Percentiles rank a stretch among this genome's conserved stretches.
These are phyloP conservation scores for Kuschelorhynchus macadamiae DNA, from an alignment of 2,888 invertebrate species.

Conservation along the genomic window DNA sequence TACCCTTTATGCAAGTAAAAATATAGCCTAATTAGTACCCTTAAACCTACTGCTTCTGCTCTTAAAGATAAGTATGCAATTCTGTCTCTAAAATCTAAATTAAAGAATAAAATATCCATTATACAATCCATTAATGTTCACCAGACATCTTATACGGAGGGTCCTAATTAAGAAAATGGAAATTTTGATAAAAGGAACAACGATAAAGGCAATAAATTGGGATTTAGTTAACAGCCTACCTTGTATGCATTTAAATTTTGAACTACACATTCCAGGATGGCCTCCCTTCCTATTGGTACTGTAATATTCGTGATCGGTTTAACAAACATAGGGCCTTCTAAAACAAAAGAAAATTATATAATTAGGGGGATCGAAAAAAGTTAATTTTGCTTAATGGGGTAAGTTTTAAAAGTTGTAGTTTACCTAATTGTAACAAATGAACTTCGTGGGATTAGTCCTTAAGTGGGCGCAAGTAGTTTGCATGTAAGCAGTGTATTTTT, in stretches of 20 bases:
- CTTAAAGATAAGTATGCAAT: too few species aligned
- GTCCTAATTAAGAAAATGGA: conserved; percentile 6
- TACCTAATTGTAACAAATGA: too few species aligned
- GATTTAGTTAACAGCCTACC: conserved; percentile 70
- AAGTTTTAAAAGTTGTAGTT: too few species aligned
- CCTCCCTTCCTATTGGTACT: conserved; percentile 87
- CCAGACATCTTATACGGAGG: conserved; percentile 3
- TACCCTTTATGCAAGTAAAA: too few species aligned
- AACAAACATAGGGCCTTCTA: conserved; percentile 86
- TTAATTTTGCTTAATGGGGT: too few species aligned
- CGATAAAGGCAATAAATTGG: conserved; percentile 19
- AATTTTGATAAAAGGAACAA: conserved; percentile 8
- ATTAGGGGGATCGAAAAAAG: too few species aligned
- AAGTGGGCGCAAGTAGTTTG: too few species aligned
- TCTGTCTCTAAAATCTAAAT: neutral
- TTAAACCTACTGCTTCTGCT: too few species aligned
- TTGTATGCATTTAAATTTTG: conserved; percentile 87
- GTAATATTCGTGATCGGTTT: conserved; percentile 88
- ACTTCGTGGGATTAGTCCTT: too few species aligned
- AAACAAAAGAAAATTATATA: conserved; percentile 33
- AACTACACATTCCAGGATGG: conserved; percentile 84
- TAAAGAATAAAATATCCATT: conserved; percentile 27
- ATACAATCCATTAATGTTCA: conserved; percentile 13
- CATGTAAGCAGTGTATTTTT: too few species aligned
- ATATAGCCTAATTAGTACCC: too few species aligned